Evolutionary conservation across 1,140 invertebrate species (phyloP), one percentile per base, ranked within the genome.

Genomic region (Drosophila saltans): DNA sequence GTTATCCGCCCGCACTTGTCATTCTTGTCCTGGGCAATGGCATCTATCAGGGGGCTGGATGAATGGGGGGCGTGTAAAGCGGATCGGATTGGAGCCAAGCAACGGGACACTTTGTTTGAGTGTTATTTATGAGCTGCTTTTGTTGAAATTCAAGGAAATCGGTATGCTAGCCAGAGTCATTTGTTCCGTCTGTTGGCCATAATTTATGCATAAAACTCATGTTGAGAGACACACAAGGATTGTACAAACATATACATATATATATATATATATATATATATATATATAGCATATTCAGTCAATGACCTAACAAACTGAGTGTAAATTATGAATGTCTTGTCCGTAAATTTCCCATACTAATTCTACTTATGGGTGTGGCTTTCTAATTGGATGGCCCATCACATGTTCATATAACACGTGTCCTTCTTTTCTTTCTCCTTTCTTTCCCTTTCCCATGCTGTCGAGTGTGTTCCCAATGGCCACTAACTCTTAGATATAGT

Each of bases 91-190:
- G 40, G 33, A 55, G 81, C 81, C 78, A 72, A 84, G 81, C 78
- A 69, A 84, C 65, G 55, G 82, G 82, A 86, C 83, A 85, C 82
- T 85, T 85, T 82, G 83, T 85, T 85, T 85, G 79, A 82, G 79
- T 85, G 77, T 85, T 85, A 85, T 85, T 85, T 85, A 86, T 85
- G 82, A 78, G 72, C 69, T 80, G 83, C 82, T 86, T 85, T 85
- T 86, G 72, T 86, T 86, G 82, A 86, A 81, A 85, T 81, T 85
- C 82, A 86, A 86, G 82, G 75, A 86, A 86, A 86, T 85, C 83
- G 75, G 66, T 66, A 52, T 10, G 45, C 45, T 75, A 43, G 63
- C 72, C 75, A 41, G 3, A 70, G 68, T 52, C 69, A 67, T 73
- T 76, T 70, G 62, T 66, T 66, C 59, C 61, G 28, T 58, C 74